Base-by-base conservation (phyloP, 92 coral and sea anemone species). In the Palythoa grandis region DNA sequence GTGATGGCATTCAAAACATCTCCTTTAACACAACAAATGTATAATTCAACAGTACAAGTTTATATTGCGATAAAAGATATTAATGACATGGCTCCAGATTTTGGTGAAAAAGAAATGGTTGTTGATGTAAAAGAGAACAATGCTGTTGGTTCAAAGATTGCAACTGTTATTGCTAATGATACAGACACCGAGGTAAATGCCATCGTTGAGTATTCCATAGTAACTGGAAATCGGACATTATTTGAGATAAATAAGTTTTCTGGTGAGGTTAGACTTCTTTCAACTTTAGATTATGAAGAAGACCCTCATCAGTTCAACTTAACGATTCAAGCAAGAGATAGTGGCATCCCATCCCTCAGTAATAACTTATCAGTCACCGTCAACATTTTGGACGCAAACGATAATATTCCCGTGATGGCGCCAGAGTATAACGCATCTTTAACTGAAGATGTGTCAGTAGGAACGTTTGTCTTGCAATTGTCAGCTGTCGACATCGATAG, bases 381-480 rank as follows among this genome's bases (percentile, higher is more conserved):
- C 37, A 75, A 68, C 74, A 90, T 87, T 79, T 87, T 78, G 85
- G 92, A 90, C 61, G 70, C 79, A n/a, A 90, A 90, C 22, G 92
- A 90, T 56, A 90, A 90, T 63, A n/a, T 80, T 14, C 92, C 92
- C 23, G 16, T 74, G 39, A 60, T 90, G 2, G 58, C 74, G 25
- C 74, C 72, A 23, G 73, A 73, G 15, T 29, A 56, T 38, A 82
- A 40, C 79, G 25, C 88, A 35, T 78, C 82, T 5, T 66, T 90
- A 68, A 40, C 38, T 53, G 92, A 90, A 69, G 70, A 47, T 79
- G 90, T 87, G 5, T 43, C 73, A 7, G 23, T 50, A 39, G 90
- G 86, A 13, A 43, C 90, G 15, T 53, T 66, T 39, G 90, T 90
- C 6, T 52, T 68, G 47, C 78, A 82, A 58, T 58, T 90, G n/a